Base-by-base conservation (phyloP, 2,888 invertebrate species). In the Watsonalla cultraria region DNA sequence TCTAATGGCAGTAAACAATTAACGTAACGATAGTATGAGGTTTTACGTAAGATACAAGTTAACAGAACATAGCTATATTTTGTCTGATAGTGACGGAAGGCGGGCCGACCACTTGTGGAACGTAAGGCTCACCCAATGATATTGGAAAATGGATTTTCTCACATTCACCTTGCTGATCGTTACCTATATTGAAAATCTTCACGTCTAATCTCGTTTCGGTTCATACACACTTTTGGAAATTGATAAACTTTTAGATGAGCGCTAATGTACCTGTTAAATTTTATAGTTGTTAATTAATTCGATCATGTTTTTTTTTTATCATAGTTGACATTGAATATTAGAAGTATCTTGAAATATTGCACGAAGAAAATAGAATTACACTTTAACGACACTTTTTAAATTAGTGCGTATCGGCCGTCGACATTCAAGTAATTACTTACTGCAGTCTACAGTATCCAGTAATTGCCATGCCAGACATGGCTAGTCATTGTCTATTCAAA, bases 101-200 rank as follows among this genome's bases (percentile, higher is more conserved):
- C 78, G 79, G 80, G 77, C 65, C 86, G 80, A 90, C 90, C 89
- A 90, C 90, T 90, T 90, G 90, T 90, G 88, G 90, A 85, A 82
- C 76, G 70, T 69, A 64, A 70, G 64, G 66, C 70, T 70, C 66
- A 72, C 63, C 66, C 65, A 66, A 75, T 68, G 70, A 66, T 76
- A 77, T 76, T 74, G 74, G 74, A 74, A 82, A 82, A 84, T 77
- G 62, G 65, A 73, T 80, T 74, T 71, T 53, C 70, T 61, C 59
- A 65, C 61, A 54, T 59, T 57, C 54, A 61, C 45, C 50, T 4
- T 24, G 24, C 24, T 24, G 2, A 24, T 62, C 54, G 46, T 48
- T 60, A 61, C 34, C 37, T 55, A 58, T 48, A 5, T 34, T 51
- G 39, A 49, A 46, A 49, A 42, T 54, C 51, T 52, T 54, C 39